phyloP scores from a whole-genome alignment of 2,888 invertebrate genomes.

The Nipponacmea schrenckii region DNA sequence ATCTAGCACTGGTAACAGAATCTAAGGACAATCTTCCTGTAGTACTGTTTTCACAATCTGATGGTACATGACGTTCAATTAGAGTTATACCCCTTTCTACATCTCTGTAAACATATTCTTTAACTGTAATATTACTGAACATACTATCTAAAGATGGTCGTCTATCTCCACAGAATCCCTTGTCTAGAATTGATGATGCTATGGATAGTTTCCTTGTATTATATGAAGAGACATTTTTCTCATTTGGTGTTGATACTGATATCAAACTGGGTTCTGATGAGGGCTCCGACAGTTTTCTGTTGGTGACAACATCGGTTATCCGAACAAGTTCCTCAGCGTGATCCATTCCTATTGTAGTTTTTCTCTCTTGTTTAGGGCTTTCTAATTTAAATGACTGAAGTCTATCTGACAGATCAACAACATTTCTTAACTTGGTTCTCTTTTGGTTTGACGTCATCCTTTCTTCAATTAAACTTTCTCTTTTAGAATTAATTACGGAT shows the following conservation, averaged over 20 bases:
- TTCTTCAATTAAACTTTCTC: neutral
- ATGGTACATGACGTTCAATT: constrained; percentile 52
- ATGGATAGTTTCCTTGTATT: neutral
- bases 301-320: neutral
- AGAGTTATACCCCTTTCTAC: constrained; percentile 50
- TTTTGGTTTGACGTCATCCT: too few relatives aligned
- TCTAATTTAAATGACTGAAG: neutral
- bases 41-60: constrained; percentile 46
- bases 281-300: neutral
- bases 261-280: neutral
- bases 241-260: neutral
- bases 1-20: constrained; percentile 37
- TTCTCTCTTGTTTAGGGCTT: neutral
- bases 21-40: constrained; percentile 44
- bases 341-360: neutral
- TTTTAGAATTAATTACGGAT: neutral
- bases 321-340: neutral
- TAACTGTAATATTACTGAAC: constrained; percentile 44
- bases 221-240: constrained; percentile 1
- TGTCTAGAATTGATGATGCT: neutral
- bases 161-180: neutral
- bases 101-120: constrained; percentile 54
- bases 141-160: constrained; percentile 38
- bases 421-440: too few relatives aligned
- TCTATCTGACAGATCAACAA: neutral